A percentile compares a stretch with the other conserved stretches of the same genome.
phyloP scores from a whole-genome alignment of 2,888 invertebrate genomes.

The Dryocosmus kuriphilus region DNA sequence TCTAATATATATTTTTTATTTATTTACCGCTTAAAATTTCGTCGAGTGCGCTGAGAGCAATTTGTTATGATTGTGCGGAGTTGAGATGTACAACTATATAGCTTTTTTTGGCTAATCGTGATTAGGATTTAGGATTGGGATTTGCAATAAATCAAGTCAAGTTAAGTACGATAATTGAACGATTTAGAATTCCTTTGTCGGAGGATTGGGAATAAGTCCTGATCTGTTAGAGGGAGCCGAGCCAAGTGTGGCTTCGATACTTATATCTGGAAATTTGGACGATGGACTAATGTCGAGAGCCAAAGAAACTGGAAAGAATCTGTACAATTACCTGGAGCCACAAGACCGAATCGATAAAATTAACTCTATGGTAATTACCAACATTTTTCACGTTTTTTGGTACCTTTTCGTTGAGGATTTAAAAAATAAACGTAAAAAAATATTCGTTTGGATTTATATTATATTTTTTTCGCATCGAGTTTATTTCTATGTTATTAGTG shows the following conservation, averaged over 20 bases:
- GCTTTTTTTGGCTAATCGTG: conserved; percentile 29
- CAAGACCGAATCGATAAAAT: conserved; percentile 87
- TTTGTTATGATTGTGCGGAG: not conserved
- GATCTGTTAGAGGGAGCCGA: conserved; percentile 76
- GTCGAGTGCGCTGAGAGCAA: too few relatives aligned
- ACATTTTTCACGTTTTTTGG: not conserved
- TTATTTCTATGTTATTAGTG: too few relatives aligned
- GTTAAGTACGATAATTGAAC: conserved; percentile 38
- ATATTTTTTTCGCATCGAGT: not conserved
- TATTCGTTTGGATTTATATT: too few relatives aligned
- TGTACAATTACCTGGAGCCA: conserved; percentile 86
- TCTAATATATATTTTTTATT: too few relatives aligned
- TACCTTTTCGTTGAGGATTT: too few relatives aligned
- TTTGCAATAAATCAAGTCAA: not conserved
- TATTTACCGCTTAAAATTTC: too few relatives aligned
- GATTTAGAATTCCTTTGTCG: conserved; percentile 75
- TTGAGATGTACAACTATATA: conserved; percentile 13
- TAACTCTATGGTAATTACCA: conserved; percentile 87
- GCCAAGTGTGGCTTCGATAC: conserved; percentile 71
- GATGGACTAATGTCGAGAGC: conserved; percentile 93
- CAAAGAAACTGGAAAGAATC: conserved; percentile 90
- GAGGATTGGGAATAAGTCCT: conserved; percentile 75
- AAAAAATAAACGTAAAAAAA: too few relatives aligned
- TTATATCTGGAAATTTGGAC: conserved; percentile 80
- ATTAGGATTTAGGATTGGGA: conserved; percentile 23